Percentiles rank a stretch among this genome's conserved stretches.
Evolutionary conservation across 2,797 vertebrate genomes (phyloP).

Genomic region (Synanceia verrucosa): DNA sequence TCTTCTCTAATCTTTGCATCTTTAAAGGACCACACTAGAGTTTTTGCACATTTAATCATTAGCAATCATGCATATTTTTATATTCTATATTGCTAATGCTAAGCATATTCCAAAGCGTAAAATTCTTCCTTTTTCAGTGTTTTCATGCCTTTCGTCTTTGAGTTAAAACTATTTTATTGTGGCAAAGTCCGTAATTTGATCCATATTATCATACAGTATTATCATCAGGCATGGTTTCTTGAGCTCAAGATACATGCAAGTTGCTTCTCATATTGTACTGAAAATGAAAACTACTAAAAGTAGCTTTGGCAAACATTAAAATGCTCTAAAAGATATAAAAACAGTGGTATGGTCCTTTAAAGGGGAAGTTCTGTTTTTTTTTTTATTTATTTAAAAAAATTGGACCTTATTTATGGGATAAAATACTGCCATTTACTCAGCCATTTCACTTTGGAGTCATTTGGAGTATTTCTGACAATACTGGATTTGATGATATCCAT

Average conservation of each 20-base stretch:
- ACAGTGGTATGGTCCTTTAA: neutral
- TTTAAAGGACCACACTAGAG: neutral
- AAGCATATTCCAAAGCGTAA: neutral
- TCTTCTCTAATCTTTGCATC: neutral
- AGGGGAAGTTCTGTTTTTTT: no score
- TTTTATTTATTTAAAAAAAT: no score
- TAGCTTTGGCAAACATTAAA: neutral
- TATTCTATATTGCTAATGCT: no score
- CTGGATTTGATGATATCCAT: no score
- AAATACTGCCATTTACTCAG: no score
- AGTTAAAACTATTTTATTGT: neutral
- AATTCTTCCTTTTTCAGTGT: neutral
- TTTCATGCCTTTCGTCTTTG: neutral
- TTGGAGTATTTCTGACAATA: no score
- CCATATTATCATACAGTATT: conserved; percentile 5
- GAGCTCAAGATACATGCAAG: neutral
- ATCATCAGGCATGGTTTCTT: neutral
- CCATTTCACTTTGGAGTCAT: no score
- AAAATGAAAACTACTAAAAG: neutral
- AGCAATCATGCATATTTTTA: neutral
- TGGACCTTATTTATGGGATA: no score
- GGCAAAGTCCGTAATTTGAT: conserved; percentile 1
- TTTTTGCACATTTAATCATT: neutral
- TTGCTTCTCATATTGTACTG: neutral
- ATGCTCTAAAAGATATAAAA: neutral